Evolutionary conservation across 2,113 vertebrate species (phyloP), one percentile per base, ranked within the genome.

Genomic region (Poeciliopsis turrubarensis): DNA sequence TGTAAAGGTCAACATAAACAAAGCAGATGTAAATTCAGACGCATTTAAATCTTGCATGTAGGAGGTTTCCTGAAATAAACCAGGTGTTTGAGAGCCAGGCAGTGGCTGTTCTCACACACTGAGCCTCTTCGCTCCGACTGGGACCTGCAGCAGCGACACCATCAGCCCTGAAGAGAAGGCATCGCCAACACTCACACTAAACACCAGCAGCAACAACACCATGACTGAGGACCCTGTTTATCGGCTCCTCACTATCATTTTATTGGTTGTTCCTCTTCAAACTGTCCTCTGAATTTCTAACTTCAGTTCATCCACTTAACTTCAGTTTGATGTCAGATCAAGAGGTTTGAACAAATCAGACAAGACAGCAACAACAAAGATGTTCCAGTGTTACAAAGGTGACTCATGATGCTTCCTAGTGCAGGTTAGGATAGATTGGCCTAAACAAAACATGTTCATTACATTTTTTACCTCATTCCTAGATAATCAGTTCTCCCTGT

Each of bases 151-250:
- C 82, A 78, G 60, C 30, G 66, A 89, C 87, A 75, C 79, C 74
- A 90, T 86, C 85, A 77, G 82, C 80, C 51, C 70, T 76, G 77
- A 63, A 86, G 67, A 85, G 81, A 91, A 92, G 87, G 88, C 86
- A 86, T 84, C 82, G 72, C 70, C 54, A 82, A 79, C 37, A 84
- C 70, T 37, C 57, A 37, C 19, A 64, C 22, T 62, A 41, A 2
- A 10, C 15, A 75, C 39, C 63, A 68, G 39, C 68, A 66, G 68
- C 64, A 80, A 65, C 85, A 80, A 70, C 64, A 61, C 31, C 65
- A 78, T 75, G 73, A 86, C 84, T 74, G 76, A 72, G 68, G 57
- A 77, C 79, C 83, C 84, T 78, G 87, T 89, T 76, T 82, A 89
- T 90, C 85, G 72, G 72, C 70, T 74, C 37, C 71, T 61, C 34